These are phyloP conservation scores for Agyllia agylla DNA, from an alignment of 2,888 invertebrate genomes.

Conservation along the genomic window DNA sequence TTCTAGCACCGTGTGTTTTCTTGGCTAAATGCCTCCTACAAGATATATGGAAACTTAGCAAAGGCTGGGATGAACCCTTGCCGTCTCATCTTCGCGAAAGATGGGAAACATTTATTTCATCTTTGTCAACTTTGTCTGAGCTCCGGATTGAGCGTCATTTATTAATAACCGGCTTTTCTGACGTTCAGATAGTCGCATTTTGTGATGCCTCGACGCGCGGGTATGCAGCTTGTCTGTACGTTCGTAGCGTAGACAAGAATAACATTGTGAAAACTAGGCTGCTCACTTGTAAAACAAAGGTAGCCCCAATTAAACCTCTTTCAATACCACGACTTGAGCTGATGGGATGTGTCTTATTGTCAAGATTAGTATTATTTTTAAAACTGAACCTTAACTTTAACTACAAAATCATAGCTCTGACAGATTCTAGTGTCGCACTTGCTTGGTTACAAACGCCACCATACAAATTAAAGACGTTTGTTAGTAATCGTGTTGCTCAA, in stretches of 20 bases:
- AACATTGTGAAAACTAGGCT: neutral
- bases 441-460: neutral
- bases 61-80: neutral
- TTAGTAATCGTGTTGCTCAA: neutral
- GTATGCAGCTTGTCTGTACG: neutral
- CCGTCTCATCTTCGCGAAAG: neutral
- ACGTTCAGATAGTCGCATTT: constrained; percentile 1
- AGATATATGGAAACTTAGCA: neutral
- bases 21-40: constrained; percentile 8
- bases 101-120: neutral
- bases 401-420: neutral
- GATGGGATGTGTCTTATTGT: neutral
- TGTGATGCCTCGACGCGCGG: constrained; percentile 10
- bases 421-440: neutral
- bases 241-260: neutral
- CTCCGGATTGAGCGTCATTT: neutral
- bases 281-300: neutral
- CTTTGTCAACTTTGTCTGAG: neutral
- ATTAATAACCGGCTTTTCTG: neutral
- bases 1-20: constrained; percentile 14
- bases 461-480: neutral
- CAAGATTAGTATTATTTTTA: neutral
- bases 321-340: neutral
- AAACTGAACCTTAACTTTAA: neutral
- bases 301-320: neutral